Percentiles rank a stretch among this genome's conserved stretches.
Evolutionary conservation across 2,888 invertebrate species (phyloP).

Genomic region (Oscheius onirici): DNA sequence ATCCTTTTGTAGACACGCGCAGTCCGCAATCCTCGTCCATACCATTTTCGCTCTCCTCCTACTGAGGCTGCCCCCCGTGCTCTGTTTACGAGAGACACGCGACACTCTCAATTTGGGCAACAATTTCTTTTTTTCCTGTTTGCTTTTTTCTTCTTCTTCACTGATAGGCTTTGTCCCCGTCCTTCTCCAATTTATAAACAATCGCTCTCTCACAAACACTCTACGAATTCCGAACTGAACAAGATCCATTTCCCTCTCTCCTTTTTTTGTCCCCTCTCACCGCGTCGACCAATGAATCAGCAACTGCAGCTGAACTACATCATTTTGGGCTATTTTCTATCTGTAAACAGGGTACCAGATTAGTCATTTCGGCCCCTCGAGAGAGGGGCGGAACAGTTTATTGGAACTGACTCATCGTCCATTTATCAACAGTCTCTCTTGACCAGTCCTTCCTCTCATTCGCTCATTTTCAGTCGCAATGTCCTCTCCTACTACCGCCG

Average conservation of each 20-base stretch:
- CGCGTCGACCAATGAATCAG: no score
- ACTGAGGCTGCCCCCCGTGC: background rate
- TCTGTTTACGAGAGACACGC: background rate
- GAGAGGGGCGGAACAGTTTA: background rate
- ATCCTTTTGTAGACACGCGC: slow-evolving; percentile 30
- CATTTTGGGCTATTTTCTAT: background rate
- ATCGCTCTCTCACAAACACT: no score
- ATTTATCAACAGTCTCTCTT: background rate
- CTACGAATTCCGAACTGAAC: no score
- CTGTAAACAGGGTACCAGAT: background rate
- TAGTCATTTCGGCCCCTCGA: background rate
- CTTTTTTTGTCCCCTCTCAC: no score
- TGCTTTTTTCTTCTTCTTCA: background rate
- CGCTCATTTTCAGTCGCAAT: no score
- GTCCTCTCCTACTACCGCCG: slow-evolving; percentile 48
- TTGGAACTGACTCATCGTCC: background rate
- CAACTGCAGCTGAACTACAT: background rate
- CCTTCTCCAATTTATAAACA: no score
- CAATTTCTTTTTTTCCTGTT: background rate
- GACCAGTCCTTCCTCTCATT: background rate
- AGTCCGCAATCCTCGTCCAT: slow-evolving; percentile 16
- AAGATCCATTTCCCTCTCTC: no score
- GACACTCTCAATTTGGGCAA: background rate
- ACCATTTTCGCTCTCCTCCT: background rate
- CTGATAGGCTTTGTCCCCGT: no score